Base-by-base conservation (phyloP, 2,888 invertebrate genomes). In the Pollenia amentaria region DNA sequence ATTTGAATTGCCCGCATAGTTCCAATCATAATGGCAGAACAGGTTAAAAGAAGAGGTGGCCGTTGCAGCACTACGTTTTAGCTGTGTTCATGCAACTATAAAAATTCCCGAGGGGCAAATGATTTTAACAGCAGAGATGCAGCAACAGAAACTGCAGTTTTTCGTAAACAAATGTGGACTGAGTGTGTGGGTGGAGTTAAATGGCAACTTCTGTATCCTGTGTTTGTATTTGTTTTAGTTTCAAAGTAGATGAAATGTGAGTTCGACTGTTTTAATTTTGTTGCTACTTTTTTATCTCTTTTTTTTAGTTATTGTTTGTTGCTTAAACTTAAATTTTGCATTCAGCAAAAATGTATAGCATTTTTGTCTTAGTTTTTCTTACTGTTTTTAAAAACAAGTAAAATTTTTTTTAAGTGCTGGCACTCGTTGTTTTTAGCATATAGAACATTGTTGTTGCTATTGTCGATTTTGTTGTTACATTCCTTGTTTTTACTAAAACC, bases 1-100 rank as follows among this genome's bases (percentile, higher is more conserved):
- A 75, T 75, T 60, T 83, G 84, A 75, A 76, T 65, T 84, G 79
- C 51, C 85, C 83, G 88, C 88, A 88, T 88, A 64, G 67, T 88
- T 84, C 81, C 86, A 80, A 73, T 83, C 51, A 82, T 75, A 29
- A 46, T 8, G 55, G 44, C 8, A 44, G 51, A 60, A 14, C 67
- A 76, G 53, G 60, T 62, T 44, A 12, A 62, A 29, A 42, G 51
- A 3, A 57, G 60, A 57, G 60, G 60, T 48, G 60, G n/a, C 55
- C n/a, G 78, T 42, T 60, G 72, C 44, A 73, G 21, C 51, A 67
- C 51, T 78, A 65, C 1, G n/a, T 18, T 69, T 69, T 70, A 44
- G 46, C 40, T 51, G 60, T 44, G 29, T 53, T 70, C 73, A 73
- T 82, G 72, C 70, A 81, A 57, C 53, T 51, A 18, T 46, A 53